Conservation (phyloP, 2,113 vertebrate genomes). For the Pseudolaguvia tuberculata region DNA sequence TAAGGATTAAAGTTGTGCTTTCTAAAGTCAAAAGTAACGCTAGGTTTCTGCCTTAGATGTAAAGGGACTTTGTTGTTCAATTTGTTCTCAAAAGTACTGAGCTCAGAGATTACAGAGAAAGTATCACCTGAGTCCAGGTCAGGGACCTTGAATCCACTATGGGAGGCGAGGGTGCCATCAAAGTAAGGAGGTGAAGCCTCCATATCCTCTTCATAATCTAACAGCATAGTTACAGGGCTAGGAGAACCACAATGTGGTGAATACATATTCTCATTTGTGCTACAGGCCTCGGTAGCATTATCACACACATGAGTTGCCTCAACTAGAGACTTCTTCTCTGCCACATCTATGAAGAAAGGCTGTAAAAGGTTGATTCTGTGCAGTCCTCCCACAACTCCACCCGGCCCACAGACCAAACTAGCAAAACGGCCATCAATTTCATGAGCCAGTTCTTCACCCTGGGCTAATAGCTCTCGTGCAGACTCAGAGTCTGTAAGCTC, state of each 20-base stretch:
- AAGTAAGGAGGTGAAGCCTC: conserved; percentile 79
- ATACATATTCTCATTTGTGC: conserved; percentile 80
- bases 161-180: conserved; percentile 72
- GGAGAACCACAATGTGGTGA: conserved; percentile 89
- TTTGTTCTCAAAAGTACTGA: conserved; percentile 83
- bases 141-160: conserved; percentile 79
- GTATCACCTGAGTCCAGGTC: conserved; percentile 84
- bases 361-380: conserved; percentile 84
- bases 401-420: conserved; percentile 71
- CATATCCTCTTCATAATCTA: conserved; percentile 88
- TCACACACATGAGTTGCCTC: conserved; percentile 94
- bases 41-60: conserved; percentile 84
- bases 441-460: conserved; percentile 92
- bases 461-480: conserved; percentile 80
- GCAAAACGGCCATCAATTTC: conserved; percentile 89
- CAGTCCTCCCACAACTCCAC: conserved; percentile 72
- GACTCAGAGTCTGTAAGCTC: conserved; percentile 80
- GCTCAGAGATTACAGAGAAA: conserved; percentile 76
- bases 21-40: conserved; percentile 80
- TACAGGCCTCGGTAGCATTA: conserved; percentile 82
- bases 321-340: conserved; percentile 86
- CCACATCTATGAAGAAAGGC: conserved; percentile 84
- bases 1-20: conserved; percentile 80
- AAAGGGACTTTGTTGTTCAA: conserved; percentile 87
- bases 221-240: conserved; percentile 82